Evolutionary conservation across 2,888 invertebrate genomes (phyloP).

Genomic region (Cyclophora albipunctata): DNA sequence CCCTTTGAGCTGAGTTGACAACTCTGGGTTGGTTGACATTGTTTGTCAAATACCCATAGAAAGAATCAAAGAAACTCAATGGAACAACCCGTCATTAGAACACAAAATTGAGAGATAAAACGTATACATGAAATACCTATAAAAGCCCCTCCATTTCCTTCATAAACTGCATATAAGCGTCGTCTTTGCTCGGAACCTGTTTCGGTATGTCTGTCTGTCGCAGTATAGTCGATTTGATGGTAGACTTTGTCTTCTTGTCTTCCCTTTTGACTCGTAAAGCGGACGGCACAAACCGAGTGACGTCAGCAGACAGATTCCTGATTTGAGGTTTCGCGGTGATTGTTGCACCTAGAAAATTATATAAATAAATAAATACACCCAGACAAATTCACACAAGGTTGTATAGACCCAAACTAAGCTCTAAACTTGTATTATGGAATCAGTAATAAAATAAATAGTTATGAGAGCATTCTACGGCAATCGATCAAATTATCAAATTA

Average conservation of each 20-base stretch:
- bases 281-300: constrained; percentile 96
- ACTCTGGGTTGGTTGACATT: too few relatives aligned
- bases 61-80: too few relatives aligned
- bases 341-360: constrained; percentile 78
- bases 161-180: constrained; percentile 99
- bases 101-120: too few relatives aligned
- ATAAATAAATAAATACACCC: too few relatives aligned
- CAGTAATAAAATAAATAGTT: too few relatives aligned
- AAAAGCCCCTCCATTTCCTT: constrained; percentile 97
- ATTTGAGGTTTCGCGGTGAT: constrained; percentile 98
- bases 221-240: constrained; percentile 67
- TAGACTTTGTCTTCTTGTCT: constrained; percentile 79
- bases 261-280: constrained; percentile 93
- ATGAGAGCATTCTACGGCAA: too few relatives aligned
- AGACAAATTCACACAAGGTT: too few relatives aligned
- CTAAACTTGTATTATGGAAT: not conserved
- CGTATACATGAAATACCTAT: constrained; percentile 53
- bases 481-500: too few relatives aligned
- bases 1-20: too few relatives aligned
- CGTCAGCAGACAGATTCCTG: constrained; percentile 92
- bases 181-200: constrained; percentile 88
- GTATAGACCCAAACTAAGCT: too few relatives aligned
- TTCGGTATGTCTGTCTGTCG: constrained; percentile 69
- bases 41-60: too few relatives aligned
- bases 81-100: too few relatives aligned